Base-by-base conservation (phyloP, 1,140 invertebrate genomes). In the Goniozus legneri region DNA sequence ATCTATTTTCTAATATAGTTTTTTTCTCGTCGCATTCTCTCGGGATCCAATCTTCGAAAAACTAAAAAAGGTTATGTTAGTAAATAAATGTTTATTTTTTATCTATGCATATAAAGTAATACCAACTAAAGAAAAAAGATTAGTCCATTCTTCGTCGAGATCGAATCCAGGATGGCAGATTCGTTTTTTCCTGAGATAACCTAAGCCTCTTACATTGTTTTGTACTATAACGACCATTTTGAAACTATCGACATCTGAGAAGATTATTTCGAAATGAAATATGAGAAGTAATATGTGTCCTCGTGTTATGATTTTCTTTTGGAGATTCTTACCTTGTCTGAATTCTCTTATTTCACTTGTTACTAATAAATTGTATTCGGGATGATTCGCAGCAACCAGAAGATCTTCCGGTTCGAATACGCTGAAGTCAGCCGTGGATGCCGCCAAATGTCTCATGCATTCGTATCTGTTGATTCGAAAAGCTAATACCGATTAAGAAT, bases 321-420 rank as follows among this genome's bases (percentile, higher is more conserved):
- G 33, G 33, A 19, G 31, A 40, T 20, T 15, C 2, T 75, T 60
- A 81, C 77, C 66, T 3, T 72, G 50, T 38, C 77, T 71, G 18
- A 51, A 57, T 22, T 77, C 71, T 48, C 81, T 73, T 31, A 89
- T 47, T 66, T 89, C 84, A 45, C 85, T 84, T 8, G 85, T 86
- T 20, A 89, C 76, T 38, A 88, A 67, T 19, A 88, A 74, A 46
- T 85, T 80, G 0, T 82, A 73, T 54, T 82, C 76, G 7, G 79
- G 79, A 78, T 83, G 84, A 33, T 62, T 56, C 8, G 78, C 80
- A 7, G 87, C 85, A 1, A 87, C 82, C 15, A 90, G 77, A 32
- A 91, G 73, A 73, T 92, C 89, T 69, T 92, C 89, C 0, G 91
- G 82, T 49, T 87, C 86, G 50, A 91, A 80, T 1, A 90, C 84